These are phyloP conservation scores for Zeus faber DNA, from an alignment of 2,113 vertebrate species.

Conservation along the genomic window DNA sequence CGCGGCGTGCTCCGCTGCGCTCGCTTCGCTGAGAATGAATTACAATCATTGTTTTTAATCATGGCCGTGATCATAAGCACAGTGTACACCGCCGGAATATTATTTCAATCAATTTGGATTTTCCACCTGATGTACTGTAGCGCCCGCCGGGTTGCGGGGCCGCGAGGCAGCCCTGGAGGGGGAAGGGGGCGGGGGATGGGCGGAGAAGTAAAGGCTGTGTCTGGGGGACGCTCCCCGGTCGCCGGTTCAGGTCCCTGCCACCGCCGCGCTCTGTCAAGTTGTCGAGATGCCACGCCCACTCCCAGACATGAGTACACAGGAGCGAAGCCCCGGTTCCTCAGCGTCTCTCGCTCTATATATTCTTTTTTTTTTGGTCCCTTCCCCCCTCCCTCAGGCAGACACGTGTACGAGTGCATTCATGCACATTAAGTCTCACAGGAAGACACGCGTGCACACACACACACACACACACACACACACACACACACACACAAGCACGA, in stretches of 20 bases:
- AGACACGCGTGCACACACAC: constrained; percentile 13
- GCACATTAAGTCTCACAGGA: constrained; percentile 2
- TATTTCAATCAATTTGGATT: constrained; percentile 59
- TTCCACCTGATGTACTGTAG: no score
- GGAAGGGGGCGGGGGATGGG: constrained; percentile 7
- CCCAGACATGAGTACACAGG: constrained; percentile 37
- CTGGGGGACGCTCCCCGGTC: constrained; percentile 62
- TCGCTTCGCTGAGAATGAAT: constrained; percentile 27
- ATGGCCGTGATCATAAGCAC: constrained; percentile 36
- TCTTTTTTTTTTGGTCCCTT: background rate
- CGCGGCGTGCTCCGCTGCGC: constrained; percentile 34
- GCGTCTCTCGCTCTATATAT: constrained; percentile 1
- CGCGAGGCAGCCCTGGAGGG: no score
- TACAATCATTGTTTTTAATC: constrained; percentile 57
- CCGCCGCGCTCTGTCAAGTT: constrained; percentile 56
- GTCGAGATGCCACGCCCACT: constrained; percentile 33
- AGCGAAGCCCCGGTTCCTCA: constrained; percentile 29
- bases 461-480: background rate
- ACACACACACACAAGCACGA: background rate
- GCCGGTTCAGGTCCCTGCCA: constrained; percentile 60
- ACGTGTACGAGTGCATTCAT: background rate
- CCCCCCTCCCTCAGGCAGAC: no score
- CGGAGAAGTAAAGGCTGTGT: constrained; percentile 31
- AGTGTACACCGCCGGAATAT: constrained; percentile 50
- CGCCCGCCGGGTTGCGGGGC: no score